These are phyloP conservation scores for Poicephalus gulielmi DNA, from an alignment of 2,113 vertebrate genomes.

Conservation along the genomic window DNA sequence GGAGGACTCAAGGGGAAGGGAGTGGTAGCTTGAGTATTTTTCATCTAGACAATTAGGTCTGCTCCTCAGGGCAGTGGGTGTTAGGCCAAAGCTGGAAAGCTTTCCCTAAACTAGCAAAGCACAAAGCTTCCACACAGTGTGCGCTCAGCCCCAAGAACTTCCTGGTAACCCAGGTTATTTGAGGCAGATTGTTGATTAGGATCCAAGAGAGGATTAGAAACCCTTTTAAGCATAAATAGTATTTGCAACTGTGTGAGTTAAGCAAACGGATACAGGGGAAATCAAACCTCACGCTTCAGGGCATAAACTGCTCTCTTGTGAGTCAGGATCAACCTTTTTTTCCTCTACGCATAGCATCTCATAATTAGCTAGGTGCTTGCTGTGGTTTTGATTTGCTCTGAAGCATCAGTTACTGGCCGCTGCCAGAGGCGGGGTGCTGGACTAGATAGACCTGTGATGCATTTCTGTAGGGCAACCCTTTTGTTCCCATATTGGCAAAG, in stretches of 20 bases:
- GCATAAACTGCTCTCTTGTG: constrained; percentile 67
- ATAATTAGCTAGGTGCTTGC: constrained; percentile 54
- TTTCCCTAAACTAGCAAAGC: constrained; percentile 33
- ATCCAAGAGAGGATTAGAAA: constrained; percentile 69
- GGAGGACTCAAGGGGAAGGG: constrained; percentile 37
- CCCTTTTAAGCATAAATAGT: constrained; percentile 61
- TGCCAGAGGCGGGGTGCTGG: background rate
- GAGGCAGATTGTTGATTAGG: constrained; percentile 64
- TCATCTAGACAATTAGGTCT: constrained; percentile 39
- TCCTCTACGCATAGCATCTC: background rate
- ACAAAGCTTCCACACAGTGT: constrained; percentile 6
- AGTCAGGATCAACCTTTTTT: constrained; percentile 56
- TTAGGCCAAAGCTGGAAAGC: constrained; percentile 45
- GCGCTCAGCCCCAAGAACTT: constrained; percentile 42
- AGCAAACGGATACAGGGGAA: constrained; percentile 65
- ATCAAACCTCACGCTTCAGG: constrained; percentile 56
- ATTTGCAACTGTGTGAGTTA: constrained; percentile 64
- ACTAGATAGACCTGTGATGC: background rate
- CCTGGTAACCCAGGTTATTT: constrained; percentile 56
- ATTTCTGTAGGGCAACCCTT: constrained; percentile 46
- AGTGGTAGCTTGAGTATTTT: constrained; percentile 36
- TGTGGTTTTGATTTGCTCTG: constrained; percentile 57
- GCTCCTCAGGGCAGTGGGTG: constrained; percentile 25
- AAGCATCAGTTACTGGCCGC: constrained; percentile 11
- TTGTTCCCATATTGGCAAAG: constrained; percentile 22